Conservation (phyloP, 2,888 invertebrate species). For the Athalia cordata region DNA sequence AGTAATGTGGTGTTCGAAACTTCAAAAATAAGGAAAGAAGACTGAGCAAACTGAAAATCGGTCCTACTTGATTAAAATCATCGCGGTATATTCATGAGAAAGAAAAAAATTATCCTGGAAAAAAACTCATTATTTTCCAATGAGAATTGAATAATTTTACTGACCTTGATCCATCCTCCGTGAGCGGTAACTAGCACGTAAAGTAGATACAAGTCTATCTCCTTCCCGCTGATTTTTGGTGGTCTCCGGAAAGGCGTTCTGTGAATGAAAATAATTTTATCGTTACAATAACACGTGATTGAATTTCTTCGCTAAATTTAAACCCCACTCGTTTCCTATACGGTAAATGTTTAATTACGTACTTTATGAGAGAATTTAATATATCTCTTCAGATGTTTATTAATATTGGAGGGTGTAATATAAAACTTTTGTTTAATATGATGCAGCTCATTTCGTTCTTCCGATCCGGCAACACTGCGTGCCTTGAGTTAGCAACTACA, state of each 20-base stretch:
- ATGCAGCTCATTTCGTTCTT: background rate
- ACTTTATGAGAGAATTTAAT: background rate
- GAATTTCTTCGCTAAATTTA: background rate
- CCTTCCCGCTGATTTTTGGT: conserved; percentile 88
- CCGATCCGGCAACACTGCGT: conserved; percentile 26
- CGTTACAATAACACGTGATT: background rate
- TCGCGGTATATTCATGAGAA: background rate
- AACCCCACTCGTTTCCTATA: background rate
- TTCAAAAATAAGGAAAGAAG: background rate
- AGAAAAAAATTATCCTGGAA: too few relatives aligned
- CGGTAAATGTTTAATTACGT: too few relatives aligned
- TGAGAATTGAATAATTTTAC: conserved; percentile 52
- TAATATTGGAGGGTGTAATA: background rate
- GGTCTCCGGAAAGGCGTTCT: conserved; percentile 81
- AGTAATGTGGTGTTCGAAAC: background rate
- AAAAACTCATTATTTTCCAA: too few relatives aligned
- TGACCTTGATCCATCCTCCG: conserved; percentile 97
- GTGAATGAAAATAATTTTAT: conserved; percentile 59
- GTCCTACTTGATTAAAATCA: too few relatives aligned
- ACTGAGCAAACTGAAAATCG: too few relatives aligned
- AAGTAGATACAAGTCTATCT: conserved; percentile 93
- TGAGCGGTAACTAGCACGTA: conserved; percentile 93
- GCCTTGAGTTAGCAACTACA: background rate
- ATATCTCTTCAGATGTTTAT: background rate
- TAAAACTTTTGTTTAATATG: too few relatives aligned